Evolutionary conservation across 2,113 vertebrate genomes (phyloP).

Genomic region (Chloropsis cyanopogon): DNA sequence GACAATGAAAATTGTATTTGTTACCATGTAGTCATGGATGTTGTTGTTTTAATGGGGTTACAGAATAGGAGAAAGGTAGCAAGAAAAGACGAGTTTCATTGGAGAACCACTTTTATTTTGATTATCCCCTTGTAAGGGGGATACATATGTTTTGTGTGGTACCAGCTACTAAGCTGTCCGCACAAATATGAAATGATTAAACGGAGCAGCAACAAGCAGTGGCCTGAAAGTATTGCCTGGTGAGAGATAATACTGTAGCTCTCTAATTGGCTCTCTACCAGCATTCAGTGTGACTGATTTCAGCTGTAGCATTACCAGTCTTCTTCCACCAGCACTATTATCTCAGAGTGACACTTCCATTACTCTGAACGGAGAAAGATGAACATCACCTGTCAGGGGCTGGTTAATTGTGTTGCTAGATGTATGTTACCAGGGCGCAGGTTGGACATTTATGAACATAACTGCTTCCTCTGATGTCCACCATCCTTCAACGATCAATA

Average conservation of each 20-base stretch:
- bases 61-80: neutral
- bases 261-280: conserved; percentile 79
- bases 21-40: neutral
- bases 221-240: conserved; percentile 67
- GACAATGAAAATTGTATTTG: neutral
- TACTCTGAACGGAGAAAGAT: conserved; percentile 92
- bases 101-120: conserved; percentile 16
- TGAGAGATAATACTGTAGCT: conserved; percentile 72
- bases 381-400: conserved; percentile 89
- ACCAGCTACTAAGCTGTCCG: conserved; percentile 42
- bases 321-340: conserved; percentile 86
- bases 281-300: conserved; percentile 77
- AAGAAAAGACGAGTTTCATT: neutral
- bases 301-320: conserved; percentile 73
- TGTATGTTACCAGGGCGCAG: conserved; percentile 83
- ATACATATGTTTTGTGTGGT: conserved; percentile 19
- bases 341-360: conserved; percentile 92
- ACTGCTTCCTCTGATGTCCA: conserved; percentile 80
- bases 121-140: neutral
- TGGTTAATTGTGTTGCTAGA: conserved; percentile 96
- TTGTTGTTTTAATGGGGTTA: neutral
- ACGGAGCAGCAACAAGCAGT: conserved; percentile 56
- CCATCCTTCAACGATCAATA: conserved; percentile 84
- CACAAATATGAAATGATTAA: conserved; percentile 68
- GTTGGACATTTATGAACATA: conserved; percentile 88